Evolutionary conservation across 2,888 invertebrate genomes (phyloP), one percentile per base, ranked within the genome.

Genomic region (Ichneumoninae sp.): DNA sequence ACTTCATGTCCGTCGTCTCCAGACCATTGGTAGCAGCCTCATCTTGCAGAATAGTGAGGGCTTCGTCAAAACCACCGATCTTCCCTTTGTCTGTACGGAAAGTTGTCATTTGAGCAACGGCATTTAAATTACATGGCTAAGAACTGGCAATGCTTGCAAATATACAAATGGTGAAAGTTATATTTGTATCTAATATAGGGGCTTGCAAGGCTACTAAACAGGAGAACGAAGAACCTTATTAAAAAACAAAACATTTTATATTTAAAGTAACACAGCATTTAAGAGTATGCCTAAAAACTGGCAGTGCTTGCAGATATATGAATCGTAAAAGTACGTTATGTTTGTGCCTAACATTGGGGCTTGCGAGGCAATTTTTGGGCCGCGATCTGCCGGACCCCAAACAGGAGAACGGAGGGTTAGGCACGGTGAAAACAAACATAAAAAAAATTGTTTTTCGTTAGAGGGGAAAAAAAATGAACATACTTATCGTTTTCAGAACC

Each of bases 1-100:
- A 57, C 40, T 85, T 40, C 0, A 93, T 79, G n/a, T 86, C 86
- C 8, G 81, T 60, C 4, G 89, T 78, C 10, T 89, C 87, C 5
- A 93, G 81, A 30, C 93, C 93, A n/a, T 68, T 87, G 3, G 69
- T 54, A 0, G 78, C 65, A 10, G 88, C 91, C 84, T 88, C 89
- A 2, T 86, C 80, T 80, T 90, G 85, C 40, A 93, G 79, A 63
- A 73, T 65, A 2, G 76, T 70, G 1, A 91, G 10, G 1, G 74
- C 74, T 8, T 83, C 82, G 13, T 84, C 83, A 52, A 91, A 89
- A 7, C 80, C 65, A 19, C 33, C 8, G 54, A 77, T 8, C 82
- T 89, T 89, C 0, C 87, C 88, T 81, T 87, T 88, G 10, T 26
- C 90, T 90, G 33, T 5, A 60, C 74, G 54, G 69, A 26, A 36